Evolutionary conservation across 2,888 invertebrate species (phyloP), one percentile per base, ranked within the genome.

Genomic region (Ypsolopha scabrella): DNA sequence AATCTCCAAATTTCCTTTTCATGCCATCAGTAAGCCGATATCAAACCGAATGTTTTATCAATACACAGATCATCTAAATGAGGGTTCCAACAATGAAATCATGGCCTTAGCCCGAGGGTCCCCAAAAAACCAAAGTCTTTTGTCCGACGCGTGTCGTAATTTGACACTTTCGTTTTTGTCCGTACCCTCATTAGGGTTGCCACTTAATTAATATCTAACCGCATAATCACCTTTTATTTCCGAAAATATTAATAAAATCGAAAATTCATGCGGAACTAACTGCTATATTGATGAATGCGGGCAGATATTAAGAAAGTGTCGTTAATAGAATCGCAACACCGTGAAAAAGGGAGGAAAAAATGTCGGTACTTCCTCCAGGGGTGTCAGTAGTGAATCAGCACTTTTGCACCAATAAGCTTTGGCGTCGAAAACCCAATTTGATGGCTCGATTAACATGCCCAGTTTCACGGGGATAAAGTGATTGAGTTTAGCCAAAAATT

Each of bases 391-490:
- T 75, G 69, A 76, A 59, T 83, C 83, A 82, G 85, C 85, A 75
- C 67, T 82, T 82, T 80, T 60, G 62, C 70, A 13, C 65, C 68
- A 76, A 78, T 74, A 71, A 73, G 79, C 79, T 80, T 72, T 70
- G 76, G 75, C 70, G 80, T 68, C 75, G 76, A 78, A 76, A 82
- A 83, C 80, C 77, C 80, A 82, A 85, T 83, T 85, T 85, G 79
- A 79, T 78, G 85, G 76, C 68, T 75, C 78, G 80, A 80, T 81
- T 80, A 81, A 70, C 78, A 74, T 72, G 68, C 63, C 59, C 55
- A 41, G 51, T 41, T 53, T 55, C 55, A 54, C 53, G 57, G 24
- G 47, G 47, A 37, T 37, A 9, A 47, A 47, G 46, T 35, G 46
- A 46, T 46, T 46, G 46, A 33, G 10, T 46, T 35, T 6, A 35